Base-by-base conservation (phyloP, 2,113 vertebrate genomes). In the Pygoscelis adeliae region DNA sequence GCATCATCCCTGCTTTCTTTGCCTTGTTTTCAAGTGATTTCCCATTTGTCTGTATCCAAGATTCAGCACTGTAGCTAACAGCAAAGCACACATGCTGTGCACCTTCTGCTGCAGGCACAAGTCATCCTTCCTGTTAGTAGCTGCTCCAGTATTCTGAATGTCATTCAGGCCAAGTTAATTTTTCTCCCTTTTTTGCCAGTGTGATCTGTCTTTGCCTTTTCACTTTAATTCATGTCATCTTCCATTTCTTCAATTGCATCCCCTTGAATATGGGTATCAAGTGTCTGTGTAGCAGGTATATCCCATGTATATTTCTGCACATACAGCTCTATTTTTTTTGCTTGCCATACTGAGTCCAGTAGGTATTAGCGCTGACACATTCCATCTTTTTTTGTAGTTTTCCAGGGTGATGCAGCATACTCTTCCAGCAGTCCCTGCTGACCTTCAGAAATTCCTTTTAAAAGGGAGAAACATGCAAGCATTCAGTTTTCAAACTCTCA, bases 31-130 rank as follows among this genome's bases (percentile, higher is more conserved):
- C 11, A 18, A 76, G 40, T 65, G 49, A 74, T 76, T 96, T 94
- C 44, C 32, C 13, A 26, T 78, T 96, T 84, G 29, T 47, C 74
- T 58, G 19, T 85, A 85, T 73, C n/a, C 36, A 73, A 38, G 71
- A 30, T 86, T 92, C 82, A 50, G n/a, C 40, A 29, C 27, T 65
- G 42, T 42, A 93, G 81, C 40, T 90, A 90, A 49, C 25, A 86
- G 66, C 49, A 73, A 52, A 88, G 55, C 26, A 29, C 22, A 6
- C 93, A 72, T 1, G 13, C 93, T 96, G 97, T 88, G 88, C 34
- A 47, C 92, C 90, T 93, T 96, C 93, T 97, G 85, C 67, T 73
- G 25, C 49, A 77, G 69, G 58, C 67, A 44, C 53, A 66, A 87
- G 25, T 40, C 66, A 66, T 65, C 47, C 67, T 93, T 90, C 53